Percentiles rank a stretch among this genome's conserved stretches.
Conservation (phyloP, 2,888 invertebrate genomes). For the Macrophya annulata region DNA sequence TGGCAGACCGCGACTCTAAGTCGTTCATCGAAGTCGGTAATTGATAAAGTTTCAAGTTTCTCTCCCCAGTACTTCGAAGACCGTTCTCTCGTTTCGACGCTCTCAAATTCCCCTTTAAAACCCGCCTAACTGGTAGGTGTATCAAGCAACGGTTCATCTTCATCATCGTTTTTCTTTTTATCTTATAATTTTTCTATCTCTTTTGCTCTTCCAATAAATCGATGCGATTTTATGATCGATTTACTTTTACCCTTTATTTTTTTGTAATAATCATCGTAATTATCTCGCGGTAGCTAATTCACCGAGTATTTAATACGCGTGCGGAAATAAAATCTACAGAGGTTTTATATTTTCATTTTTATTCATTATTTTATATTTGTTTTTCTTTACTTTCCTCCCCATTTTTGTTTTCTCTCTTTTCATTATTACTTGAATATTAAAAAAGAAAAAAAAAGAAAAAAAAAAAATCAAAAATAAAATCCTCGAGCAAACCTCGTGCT, state of each 20-base stretch:
- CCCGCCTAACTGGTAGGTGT: not conserved
- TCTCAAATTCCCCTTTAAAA: not conserved
- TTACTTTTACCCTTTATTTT: not conserved
- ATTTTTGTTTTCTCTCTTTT: not conserved
- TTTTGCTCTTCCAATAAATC: not conserved
- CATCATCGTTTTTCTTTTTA: not conserved
- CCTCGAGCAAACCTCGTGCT: not conserved
- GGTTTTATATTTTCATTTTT: not conserved
- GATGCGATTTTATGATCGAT: not conserved
- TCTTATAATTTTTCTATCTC: not conserved
- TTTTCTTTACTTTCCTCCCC: too few relatives aligned
- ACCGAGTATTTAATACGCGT: not conserved
- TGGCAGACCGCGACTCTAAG: constrained; percentile 20
- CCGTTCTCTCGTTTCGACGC: constrained; percentile 24
- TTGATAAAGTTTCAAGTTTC: constrained; percentile 51
- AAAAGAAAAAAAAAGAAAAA: too few relatives aligned
- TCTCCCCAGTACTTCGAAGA: not conserved
- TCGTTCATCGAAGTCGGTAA: constrained; percentile 44
- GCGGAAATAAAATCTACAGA: not conserved
- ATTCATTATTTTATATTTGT: too few relatives aligned
- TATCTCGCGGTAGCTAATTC: constrained; percentile 2
- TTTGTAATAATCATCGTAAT: not conserved
- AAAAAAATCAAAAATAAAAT: not conserved
- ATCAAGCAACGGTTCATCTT: constrained; percentile 5
- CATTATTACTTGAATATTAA: not conserved